phyloP scores from a whole-genome alignment of 2,797 vertebrate genomes.

The Notamacropus eugenii region DNA sequence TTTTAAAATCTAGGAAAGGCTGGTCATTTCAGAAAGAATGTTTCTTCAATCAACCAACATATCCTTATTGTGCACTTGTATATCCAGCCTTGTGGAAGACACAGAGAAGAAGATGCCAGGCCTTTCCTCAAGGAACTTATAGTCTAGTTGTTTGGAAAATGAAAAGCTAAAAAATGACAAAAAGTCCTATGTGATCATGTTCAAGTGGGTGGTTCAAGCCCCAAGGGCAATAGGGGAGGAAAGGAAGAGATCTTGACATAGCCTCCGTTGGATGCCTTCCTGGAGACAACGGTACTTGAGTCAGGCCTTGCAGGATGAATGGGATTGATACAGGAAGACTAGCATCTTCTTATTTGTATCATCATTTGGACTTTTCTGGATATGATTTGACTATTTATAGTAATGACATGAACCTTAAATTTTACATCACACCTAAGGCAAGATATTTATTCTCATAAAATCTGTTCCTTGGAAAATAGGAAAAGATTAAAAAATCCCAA shows the following conservation, averaged over 20 bases:
- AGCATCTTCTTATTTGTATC: not conserved
- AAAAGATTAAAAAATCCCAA: not conserved
- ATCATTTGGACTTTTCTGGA: not conserved
- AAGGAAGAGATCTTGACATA: not conserved
- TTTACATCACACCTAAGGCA: not conserved
- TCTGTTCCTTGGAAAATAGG: not conserved
- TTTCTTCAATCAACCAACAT: not conserved
- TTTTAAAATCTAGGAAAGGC: conserved; percentile 47
- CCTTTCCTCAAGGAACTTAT: not conserved
- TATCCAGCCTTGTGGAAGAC: not conserved
- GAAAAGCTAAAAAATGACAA: not conserved
- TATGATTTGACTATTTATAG: not conserved
- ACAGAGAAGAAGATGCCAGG: not conserved
- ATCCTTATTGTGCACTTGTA: not conserved
- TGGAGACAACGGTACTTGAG: too few relatives aligned
- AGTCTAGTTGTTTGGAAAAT: not conserved
- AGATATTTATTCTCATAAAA: not conserved
- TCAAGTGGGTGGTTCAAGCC: not conserved
- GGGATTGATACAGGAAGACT: not conserved
- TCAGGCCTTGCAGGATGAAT: not conserved
- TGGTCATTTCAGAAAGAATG: conserved; percentile 15
- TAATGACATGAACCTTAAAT: not conserved
- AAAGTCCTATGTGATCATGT: not conserved
- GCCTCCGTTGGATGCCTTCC: not conserved
- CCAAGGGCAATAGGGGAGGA: not conserved